phyloP scores from a whole-genome alignment of 2,888 invertebrate species.

The Philaethria dido region DNA sequence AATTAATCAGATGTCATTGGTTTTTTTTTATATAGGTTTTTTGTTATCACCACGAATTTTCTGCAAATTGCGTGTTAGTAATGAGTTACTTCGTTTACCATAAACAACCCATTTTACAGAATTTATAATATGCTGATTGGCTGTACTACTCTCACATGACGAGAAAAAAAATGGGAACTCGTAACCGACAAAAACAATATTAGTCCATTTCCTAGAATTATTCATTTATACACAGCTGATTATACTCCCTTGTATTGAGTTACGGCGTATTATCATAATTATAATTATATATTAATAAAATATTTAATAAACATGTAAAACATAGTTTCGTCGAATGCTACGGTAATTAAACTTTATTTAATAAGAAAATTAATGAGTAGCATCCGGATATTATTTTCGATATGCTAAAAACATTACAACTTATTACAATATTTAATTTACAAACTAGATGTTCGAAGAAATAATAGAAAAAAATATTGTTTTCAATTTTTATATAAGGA shows the following conservation, averaged over 20 bases:
- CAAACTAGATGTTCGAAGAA: neutral
- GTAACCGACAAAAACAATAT: neutral
- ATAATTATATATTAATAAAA: slow-evolving; percentile 1
- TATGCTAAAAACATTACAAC: slow-evolving; percentile 9
- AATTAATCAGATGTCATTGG: slow-evolving; percentile 28
- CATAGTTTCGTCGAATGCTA: slow-evolving; percentile 1
- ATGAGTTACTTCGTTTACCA: neutral
- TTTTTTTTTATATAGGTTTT: too few species aligned
- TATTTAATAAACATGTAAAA: slow-evolving; percentile 7
- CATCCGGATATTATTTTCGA: neutral
- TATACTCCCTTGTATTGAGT: neutral
- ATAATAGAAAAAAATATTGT: neutral
- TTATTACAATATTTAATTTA: neutral
- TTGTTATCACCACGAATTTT: too few species aligned
- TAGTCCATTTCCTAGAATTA: neutral
- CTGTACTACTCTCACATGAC: too few species aligned
- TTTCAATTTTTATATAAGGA: neutral
- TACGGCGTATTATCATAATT: neutral
- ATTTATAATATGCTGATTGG: neutral
- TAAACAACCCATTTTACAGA: neutral
- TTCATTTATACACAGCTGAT: neutral
- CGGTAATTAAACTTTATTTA: slow-evolving; percentile 19
- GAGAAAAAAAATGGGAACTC: neutral
- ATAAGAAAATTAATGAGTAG: slow-evolving; percentile 2
- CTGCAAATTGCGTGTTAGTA: neutral